These are phyloP conservation scores for Schizaphis graminum DNA, from an alignment of 2,888 invertebrate species.

Conservation along the genomic window DNA sequence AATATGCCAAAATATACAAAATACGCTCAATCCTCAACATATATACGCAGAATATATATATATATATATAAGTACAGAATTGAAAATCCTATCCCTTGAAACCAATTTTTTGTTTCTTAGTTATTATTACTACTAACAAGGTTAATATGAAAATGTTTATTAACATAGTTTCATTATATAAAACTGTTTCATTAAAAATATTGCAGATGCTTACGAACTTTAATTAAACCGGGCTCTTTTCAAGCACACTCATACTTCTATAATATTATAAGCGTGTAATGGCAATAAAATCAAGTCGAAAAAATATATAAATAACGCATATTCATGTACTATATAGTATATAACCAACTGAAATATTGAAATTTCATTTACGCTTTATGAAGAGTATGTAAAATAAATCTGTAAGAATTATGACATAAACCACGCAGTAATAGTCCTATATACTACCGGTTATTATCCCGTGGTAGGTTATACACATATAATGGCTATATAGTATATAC, in stretches of 20 bases:
- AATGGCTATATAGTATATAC: not conserved
- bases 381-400: not conserved
- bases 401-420: not conserved
- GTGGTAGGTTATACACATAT: not conserved
- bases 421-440: not conserved
- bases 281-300: not conserved
- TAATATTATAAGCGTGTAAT: not conserved
- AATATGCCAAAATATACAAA: not conserved
- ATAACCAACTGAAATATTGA: not conserved
- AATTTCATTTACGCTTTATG: not conserved
- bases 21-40: not conserved
- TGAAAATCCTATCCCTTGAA: not conserved
- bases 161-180: not conserved
- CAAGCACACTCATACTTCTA: not conserved
- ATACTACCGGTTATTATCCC: not conserved
- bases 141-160: not conserved
- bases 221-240: not conserved
- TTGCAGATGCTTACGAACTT: not conserved
- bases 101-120: not conserved
- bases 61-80: not conserved
- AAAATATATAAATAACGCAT: not conserved
- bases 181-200: not conserved
- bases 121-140: not conserved
- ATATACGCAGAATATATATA: not conserved
- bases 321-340: too few species aligned